Evolutionary conservation across 2,113 vertebrate genomes (phyloP).

Genomic region (Plotosus lineatus): DNA sequence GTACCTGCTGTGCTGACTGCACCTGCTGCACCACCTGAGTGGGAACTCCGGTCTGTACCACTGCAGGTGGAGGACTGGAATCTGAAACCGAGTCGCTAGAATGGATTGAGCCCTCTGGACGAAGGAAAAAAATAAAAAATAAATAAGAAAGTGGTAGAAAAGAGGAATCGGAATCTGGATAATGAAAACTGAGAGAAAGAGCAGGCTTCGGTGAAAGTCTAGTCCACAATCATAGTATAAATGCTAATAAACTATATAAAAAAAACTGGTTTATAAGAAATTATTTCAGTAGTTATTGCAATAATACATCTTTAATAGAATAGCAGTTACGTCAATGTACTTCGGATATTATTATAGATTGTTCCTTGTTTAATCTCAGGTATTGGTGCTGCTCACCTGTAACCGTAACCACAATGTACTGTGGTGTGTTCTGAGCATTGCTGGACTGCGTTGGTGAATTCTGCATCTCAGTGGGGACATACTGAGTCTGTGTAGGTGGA

Average conservation of each 20-base stretch:
- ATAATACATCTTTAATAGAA: background rate
- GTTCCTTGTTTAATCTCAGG: background rate
- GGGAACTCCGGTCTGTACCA: conserved; percentile 84
- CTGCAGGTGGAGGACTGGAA: conserved; percentile 81
- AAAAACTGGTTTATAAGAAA: background rate
- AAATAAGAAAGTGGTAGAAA: background rate
- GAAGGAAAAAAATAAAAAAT: conserved; percentile 23
- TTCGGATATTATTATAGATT: background rate
- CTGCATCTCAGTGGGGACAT: conserved; percentile 78
- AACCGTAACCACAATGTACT: conserved; percentile 91
- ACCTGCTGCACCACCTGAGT: conserved; percentile 92
- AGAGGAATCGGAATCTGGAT: background rate
- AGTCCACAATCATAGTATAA: background rate
- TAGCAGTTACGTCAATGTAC: background rate
- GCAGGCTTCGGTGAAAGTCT: background rate
- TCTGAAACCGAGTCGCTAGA: conserved; percentile 85
- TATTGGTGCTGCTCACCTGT: conserved; percentile 71
- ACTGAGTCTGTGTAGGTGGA: conserved; percentile 74
- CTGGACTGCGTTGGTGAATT: conserved; percentile 72
- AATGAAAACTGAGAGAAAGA: background rate
- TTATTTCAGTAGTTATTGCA: background rate
- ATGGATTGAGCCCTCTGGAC: conserved; percentile 84
- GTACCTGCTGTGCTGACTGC: conserved; percentile 84
- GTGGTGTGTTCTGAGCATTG: conserved; percentile 76
- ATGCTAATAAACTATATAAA: background rate